These are phyloP conservation scores for Pogonophryne albipinna DNA, from an alignment of 2,797 vertebrate species.

Conservation along the genomic window DNA sequence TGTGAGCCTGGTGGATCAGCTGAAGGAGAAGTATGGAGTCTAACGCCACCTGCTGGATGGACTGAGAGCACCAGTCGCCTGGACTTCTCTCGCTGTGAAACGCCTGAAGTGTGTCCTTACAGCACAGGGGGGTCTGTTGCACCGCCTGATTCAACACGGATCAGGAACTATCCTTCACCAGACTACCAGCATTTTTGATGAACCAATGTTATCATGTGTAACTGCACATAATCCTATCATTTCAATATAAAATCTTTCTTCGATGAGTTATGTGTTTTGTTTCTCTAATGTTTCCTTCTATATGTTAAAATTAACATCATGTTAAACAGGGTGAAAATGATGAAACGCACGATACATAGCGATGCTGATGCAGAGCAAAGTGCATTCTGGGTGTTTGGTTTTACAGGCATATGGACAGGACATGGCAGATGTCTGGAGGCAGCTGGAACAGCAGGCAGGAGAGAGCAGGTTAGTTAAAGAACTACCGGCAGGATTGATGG, in stretches of 20 bases:
- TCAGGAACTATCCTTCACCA: background rate
- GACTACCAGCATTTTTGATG: background rate
- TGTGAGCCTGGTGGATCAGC: constrained; percentile 77
- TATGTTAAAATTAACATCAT: background rate
- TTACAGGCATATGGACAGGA: no score
- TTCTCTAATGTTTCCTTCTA: background rate
- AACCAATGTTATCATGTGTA: background rate
- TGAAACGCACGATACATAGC: background rate
- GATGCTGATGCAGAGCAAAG: no score
- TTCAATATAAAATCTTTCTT: constrained; percentile 25
- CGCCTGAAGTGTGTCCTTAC: constrained; percentile 25
- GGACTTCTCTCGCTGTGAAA: constrained; percentile 2
- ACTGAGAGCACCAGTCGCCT: background rate
- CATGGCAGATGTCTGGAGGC: no score
- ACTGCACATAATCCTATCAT: constrained; percentile 18
- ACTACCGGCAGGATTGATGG: no score
- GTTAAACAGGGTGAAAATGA: background rate
- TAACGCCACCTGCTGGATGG: constrained; percentile 30
- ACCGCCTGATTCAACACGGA: background rate
- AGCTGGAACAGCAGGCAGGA: no score
- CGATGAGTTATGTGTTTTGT: background rate
- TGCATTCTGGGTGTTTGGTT: no score
- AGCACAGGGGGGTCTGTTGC: background rate
- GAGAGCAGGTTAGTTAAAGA: no score
- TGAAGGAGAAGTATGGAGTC: constrained; percentile 80